Conservation (phyloP, 2,113 vertebrate genomes). For the Myxocyprinus asiaticus region DNA sequence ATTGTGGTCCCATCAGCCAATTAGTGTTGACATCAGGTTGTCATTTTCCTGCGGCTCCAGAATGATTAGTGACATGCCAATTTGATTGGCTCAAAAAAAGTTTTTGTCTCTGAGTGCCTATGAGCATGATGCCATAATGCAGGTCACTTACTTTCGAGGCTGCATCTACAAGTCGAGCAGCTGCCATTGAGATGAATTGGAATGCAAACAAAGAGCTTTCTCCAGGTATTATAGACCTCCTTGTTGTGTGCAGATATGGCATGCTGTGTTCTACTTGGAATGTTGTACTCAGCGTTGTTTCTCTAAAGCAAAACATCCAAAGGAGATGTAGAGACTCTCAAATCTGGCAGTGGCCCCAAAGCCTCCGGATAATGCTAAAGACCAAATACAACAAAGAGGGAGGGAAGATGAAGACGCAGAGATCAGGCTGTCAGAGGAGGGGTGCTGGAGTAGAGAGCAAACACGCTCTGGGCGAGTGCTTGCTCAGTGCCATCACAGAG, state of each 20-base stretch:
- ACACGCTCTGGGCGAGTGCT: conserved; percentile 40
- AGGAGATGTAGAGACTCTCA: conserved; percentile 3
- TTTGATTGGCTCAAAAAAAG: too few species aligned
- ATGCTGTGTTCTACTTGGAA: not conserved
- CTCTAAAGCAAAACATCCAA: conserved; percentile 28
- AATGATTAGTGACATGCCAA: not conserved
- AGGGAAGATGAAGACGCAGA: conserved; percentile 21
- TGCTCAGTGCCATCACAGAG: conserved; percentile 41
- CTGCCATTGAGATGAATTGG: too few species aligned
- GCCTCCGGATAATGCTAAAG: conserved; percentile 32
- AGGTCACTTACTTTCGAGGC: too few species aligned
- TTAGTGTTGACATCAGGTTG: not conserved
- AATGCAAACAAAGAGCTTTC: too few species aligned
- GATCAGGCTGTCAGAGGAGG: conserved; percentile 15
- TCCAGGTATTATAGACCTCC: not conserved
- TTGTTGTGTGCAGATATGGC: not conserved
- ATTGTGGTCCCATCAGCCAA: not conserved
- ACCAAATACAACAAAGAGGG: conserved; percentile 33
- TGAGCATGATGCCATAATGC: too few species aligned
- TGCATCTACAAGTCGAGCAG: too few species aligned
- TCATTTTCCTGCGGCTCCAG: not conserved
- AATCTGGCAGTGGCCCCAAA: conserved; percentile 13
- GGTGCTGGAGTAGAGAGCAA: conserved; percentile 22
- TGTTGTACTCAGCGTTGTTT: conserved; percentile 29
- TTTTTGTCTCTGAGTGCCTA: too few species aligned